Conservation (phyloP, 2,888 invertebrate species). For the Metopia argyrocephala region DNA sequence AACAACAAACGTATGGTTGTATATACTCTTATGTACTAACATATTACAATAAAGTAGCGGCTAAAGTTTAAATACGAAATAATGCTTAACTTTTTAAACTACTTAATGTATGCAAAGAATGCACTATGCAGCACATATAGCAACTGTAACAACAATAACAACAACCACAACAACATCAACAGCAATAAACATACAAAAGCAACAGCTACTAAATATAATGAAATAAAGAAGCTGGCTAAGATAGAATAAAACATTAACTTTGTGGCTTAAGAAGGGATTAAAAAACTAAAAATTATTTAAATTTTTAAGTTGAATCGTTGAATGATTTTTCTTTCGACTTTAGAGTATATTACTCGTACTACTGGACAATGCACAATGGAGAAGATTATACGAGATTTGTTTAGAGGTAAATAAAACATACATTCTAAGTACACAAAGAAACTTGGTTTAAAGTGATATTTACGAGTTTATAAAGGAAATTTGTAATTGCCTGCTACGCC, state of each 20-base stretch:
- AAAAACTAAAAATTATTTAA: slow-evolving; percentile 45
- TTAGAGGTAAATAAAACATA: too few species aligned
- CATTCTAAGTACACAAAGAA: too few species aligned
- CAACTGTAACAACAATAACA: slow-evolving; percentile 15
- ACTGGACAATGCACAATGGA: slow-evolving; percentile 31
- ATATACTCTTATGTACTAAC: background rate
- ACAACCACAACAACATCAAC: slow-evolving; percentile 3
- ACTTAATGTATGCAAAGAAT: slow-evolving; percentile 64
- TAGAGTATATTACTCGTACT: background rate
- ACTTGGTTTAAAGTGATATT: background rate
- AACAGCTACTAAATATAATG: background rate
- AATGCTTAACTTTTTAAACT: slow-evolving; percentile 62
- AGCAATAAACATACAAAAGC: too few species aligned
- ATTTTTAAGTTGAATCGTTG: slow-evolving; percentile 23
- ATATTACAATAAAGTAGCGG: slow-evolving; percentile 51
- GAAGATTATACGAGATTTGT: background rate
- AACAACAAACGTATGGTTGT: background rate
- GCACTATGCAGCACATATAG: slow-evolving; percentile 36
- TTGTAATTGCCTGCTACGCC: background rate
- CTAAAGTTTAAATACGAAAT: slow-evolving; percentile 55
- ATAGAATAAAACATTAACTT: slow-evolving; percentile 27
- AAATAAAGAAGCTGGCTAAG: slow-evolving; percentile 10
- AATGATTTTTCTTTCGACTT: slow-evolving; percentile 2
- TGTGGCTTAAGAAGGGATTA: slow-evolving; percentile 48
- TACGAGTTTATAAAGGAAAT: background rate